phyloP scores from a whole-genome alignment of 1,140 invertebrate species.

The Drosophila gunungcola region DNA sequence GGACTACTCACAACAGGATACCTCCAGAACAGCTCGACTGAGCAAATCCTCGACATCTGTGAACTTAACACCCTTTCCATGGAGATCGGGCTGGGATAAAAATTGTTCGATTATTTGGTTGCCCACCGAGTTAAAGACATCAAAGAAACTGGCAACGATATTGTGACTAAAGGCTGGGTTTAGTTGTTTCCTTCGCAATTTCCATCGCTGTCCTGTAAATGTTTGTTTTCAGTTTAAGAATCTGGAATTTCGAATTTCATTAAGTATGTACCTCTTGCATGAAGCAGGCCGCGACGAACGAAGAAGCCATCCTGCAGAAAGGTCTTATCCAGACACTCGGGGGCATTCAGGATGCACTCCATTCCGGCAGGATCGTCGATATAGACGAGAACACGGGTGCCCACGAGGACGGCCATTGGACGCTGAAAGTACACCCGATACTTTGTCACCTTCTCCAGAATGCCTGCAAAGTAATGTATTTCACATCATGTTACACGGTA shows the following conservation, averaged over 20 bases:
- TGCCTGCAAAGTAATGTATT: constrained; percentile 37
- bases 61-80: constrained; percentile 58
- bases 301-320: constrained; percentile 82
- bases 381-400: constrained; percentile 69
- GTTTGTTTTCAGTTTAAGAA: background rate
- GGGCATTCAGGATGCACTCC: constrained; percentile 73
- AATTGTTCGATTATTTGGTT: constrained; percentile 74
- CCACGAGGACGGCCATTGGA: constrained; percentile 67
- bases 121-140: constrained; percentile 73
- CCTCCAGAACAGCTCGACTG: constrained; percentile 75
- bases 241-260: background rate
- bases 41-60: constrained; percentile 76
- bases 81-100: constrained; percentile 25
- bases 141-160: constrained; percentile 74
- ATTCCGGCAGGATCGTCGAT: constrained; percentile 77
- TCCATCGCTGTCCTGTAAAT: constrained; percentile 70
- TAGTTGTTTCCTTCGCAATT: constrained; percentile 72
- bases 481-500: too few species aligned
- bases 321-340: constrained; percentile 76
- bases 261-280: constrained; percentile 62
- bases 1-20: constrained; percentile 74
- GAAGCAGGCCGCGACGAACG: constrained; percentile 64
- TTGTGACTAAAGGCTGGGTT: constrained; percentile 81
- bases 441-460: constrained; percentile 65
- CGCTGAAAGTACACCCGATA: constrained; percentile 57